Base-by-base conservation (phyloP, 2,797 vertebrate genomes). In the Benthosema pterotum region DNA sequence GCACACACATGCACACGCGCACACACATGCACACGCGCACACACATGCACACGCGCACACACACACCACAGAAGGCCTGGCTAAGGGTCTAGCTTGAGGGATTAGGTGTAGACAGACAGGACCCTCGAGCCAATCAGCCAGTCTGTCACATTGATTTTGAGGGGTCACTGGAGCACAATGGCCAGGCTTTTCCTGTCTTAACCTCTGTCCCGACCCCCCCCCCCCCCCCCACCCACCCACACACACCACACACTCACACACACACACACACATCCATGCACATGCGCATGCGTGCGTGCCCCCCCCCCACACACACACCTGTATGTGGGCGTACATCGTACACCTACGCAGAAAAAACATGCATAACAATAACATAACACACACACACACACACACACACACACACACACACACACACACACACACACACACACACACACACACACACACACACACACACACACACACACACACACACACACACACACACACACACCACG, bases 41-140 rank as follows among this genome's bases (percentile, higher is more conserved):
- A 64, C 66, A 61, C 55, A 63, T 61, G 64, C 65, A 18, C 74
- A 63, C 63, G 59, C 70, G 74, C 74, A 79, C 79, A 67, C 57
- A 28, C 43, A 43, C 0, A 49, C 52, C 19, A 38, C 79, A 74
- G 69, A 69, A 73, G 72, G 80, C 75, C 76, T 75, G 77, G 75
- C 82, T 74, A 66, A 86, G 79, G 84, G 85, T 89, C 89, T 85
- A 90, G 89, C 90, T 91, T 92, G 87, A 88, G 86, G 91, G 92
- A 94, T 93, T 93, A 93, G 84, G 89, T 90, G 91, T 77, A 87
- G 91, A 92, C 83, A 91, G 91, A 92, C 90, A 88, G 91, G 90
- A 90, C 91, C 91, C 88, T 92, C 91, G 85, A 90, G 91, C 91
- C 89, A 92, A 91, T 93, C 89, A 90, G 78, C 79, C 80, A 69